These are phyloP conservation scores for Seira musarum DNA, from an alignment of 2,888 invertebrate genomes.

Conservation along the genomic window DNA sequence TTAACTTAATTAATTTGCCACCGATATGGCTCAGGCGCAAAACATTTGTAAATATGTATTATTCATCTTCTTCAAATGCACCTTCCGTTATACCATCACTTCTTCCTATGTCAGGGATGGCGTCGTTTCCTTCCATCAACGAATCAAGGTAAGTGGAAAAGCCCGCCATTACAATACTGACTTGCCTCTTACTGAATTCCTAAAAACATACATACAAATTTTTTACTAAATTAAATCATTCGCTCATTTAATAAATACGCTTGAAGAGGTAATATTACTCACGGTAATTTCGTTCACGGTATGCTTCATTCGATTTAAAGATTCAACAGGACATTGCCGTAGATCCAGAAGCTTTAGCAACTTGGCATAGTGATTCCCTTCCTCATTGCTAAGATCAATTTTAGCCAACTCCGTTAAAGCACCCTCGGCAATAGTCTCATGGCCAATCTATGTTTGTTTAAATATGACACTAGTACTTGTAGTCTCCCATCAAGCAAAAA, in stretches of 20 bases:
- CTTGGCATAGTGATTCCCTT: slow-evolving; percentile 20
- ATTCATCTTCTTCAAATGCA: slow-evolving; percentile 13
- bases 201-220: neutral
- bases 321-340: slow-evolving; percentile 11
- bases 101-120: neutral
- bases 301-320: slow-evolving; percentile 29
- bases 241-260: neutral
- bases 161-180: neutral
- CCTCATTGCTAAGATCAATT: slow-evolving; percentile 22
- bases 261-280: neutral
- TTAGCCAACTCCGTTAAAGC: slow-evolving; percentile 24
- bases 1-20: too few species aligned
- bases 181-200: neutral
- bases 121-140: neutral
- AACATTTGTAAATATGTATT: too few species aligned
- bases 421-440: slow-evolving; percentile 33
- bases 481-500: too few species aligned
- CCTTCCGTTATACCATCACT: neutral
- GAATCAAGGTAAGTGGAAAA: slow-evolving; percentile 23
- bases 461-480: too few species aligned
- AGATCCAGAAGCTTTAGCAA: slow-evolving; percentile 45
- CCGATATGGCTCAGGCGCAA: too few species aligned
- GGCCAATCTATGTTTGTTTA: slow-evolving; percentile 26
- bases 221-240: neutral
- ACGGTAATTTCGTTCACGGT: slow-evolving; percentile 12